phyloP scores from a whole-genome alignment of 2,888 invertebrate genomes.

The Tiliacea aurago region DNA sequence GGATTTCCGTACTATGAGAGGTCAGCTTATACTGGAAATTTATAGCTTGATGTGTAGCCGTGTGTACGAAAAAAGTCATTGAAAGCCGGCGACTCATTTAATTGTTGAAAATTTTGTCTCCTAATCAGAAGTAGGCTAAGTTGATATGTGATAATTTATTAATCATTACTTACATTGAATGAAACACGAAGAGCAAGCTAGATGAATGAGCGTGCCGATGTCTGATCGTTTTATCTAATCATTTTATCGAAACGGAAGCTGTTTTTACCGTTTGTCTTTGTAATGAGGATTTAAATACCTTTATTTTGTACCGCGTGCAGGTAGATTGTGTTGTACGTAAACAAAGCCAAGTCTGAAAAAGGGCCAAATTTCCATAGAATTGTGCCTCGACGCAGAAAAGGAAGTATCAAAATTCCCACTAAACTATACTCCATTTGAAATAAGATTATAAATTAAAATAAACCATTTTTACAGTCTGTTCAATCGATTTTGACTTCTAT shows the following conservation, averaged over 20 bases:
- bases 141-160: slow-evolving; percentile 4
- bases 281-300: background rate
- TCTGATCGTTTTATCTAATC: slow-evolving; percentile 56
- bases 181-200: slow-evolving; percentile 25
- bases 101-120: slow-evolving; percentile 6
- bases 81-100: background rate
- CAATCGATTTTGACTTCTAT: too few species aligned
- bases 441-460: too few species aligned
- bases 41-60: too few species aligned
- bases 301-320: slow-evolving; percentile 7
- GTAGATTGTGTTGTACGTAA: slow-evolving; percentile 6
- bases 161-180: slow-evolving; percentile 51
- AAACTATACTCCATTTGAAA: too few species aligned
- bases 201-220: slow-evolving; percentile 31
- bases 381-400: slow-evolving; percentile 10
- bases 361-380: background rate
- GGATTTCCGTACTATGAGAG: too few species aligned
- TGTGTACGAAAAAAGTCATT: background rate
- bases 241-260: slow-evolving; percentile 57
- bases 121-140: slow-evolving; percentile 17
- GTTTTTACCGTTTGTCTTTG: slow-evolving; percentile 43
- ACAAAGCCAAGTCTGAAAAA: background rate
- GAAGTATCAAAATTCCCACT: background rate
- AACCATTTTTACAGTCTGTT: too few species aligned
- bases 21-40: too few species aligned